Evolutionary conservation across 2,113 vertebrate genomes (phyloP), one percentile per base, ranked within the genome.

Genomic region (Megaleporinus macrocephalus): DNA sequence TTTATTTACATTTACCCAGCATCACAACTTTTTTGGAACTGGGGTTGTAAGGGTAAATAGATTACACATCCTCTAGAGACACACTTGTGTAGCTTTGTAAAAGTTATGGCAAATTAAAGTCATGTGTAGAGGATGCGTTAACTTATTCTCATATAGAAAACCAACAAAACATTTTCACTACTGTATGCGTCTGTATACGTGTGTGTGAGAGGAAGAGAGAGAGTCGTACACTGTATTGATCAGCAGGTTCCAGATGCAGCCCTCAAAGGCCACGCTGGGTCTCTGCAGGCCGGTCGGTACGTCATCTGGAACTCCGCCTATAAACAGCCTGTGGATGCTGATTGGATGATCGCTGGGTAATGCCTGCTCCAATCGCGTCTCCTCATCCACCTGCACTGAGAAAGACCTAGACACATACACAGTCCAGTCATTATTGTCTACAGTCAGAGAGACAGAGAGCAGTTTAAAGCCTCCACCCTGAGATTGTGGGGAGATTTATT

Each of bases 161-260:
- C 33, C 33, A 36, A 13, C 26, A 33, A 61, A n/a, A n/a, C n/a
- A n/a, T n/a, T n/a, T n/a, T n/a, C n/a, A n/a, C n/a, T n/a, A n/a
- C n/a, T n/a, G n/a, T n/a, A n/a, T n/a, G n/a, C n/a, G n/a, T n/a
- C 14, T 27, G 29, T 14, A 20, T 55, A 5, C 59, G 20, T 59
- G 71, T 73, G 49, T 30, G 22, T 29, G n/a, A 26, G 49, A 24
- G 27, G 27, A 16, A 36, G 20, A 24, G 20, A 10, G 24, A 22
- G 20, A 63, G 20, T 91, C 96, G 87, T 94, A 99, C 98, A 92
- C 86, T 57, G 96, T 89, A 81, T 99, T 98, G 89, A 99, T 92
- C 84, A 99, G 95, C 33, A 99, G 95, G 84, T 99, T 98, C 97
- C 98, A 99, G 59, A 99, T 95, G 27, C 98, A 99, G 79, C 98